phyloP scores from a whole-genome alignment of 2,888 invertebrate species.

The Dryomyza anilis region DNA sequence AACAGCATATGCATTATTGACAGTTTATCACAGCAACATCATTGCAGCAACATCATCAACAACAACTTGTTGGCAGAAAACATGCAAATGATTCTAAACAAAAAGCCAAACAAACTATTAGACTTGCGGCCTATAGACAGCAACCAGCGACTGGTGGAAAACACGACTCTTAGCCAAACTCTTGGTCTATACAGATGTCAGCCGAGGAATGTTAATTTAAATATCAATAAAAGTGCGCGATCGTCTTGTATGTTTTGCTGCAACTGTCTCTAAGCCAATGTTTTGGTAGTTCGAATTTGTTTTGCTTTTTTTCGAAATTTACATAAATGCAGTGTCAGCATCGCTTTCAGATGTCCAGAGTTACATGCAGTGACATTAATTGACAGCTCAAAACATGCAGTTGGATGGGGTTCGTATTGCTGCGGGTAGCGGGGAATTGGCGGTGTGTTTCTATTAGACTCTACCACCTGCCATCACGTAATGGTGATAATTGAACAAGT shows the following conservation, averaged over 20 bases:
- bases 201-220: constrained; percentile 27
- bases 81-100: background rate
- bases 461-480: too few relatives aligned
- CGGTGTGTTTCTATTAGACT: too few relatives aligned
- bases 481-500: too few relatives aligned
- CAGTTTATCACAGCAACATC: constrained; percentile 13
- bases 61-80: constrained; percentile 6
- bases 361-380: constrained; percentile 25
- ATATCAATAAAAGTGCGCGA: constrained; percentile 18
- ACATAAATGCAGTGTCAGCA: constrained; percentile 28
- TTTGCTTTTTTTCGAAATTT: constrained; percentile 8
- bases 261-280: constrained; percentile 12
- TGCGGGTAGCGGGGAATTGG: constrained; percentile 2
- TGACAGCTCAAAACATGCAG: constrained; percentile 27
- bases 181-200: constrained; percentile 18
- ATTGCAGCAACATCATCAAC: background rate
- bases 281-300: background rate
- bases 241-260: constrained; percentile 1
- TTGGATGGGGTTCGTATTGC: background rate
- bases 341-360: constrained; percentile 6
- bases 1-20: constrained; percentile 11
- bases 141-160: background rate
- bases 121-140: background rate
- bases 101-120: background rate
- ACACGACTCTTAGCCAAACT: background rate